Percentiles rank a stretch among this genome's conserved stretches.
Conservation (phyloP, 2,113 vertebrate genomes). For the Cololabis saira region DNA sequence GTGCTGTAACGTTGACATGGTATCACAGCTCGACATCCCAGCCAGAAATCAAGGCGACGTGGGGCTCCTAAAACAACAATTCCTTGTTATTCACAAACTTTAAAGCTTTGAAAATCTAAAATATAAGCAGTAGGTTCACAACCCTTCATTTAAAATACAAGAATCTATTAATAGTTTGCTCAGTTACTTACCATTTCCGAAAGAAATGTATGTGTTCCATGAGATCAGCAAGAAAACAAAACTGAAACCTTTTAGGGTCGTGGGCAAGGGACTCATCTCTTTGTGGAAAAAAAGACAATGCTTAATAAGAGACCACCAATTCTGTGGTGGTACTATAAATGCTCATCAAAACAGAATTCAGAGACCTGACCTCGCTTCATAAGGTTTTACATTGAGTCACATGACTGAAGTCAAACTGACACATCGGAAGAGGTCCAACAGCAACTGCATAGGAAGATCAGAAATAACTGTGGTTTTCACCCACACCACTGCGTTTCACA, state of each 20-base stretch:
- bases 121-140: not conserved
- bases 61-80: not conserved
- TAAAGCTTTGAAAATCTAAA: not conserved
- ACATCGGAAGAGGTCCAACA: constrained; percentile 44
- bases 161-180: not conserved
- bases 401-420: not conserved
- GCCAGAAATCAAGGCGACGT: not conserved
- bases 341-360: not conserved
- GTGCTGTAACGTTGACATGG: constrained; percentile 13
- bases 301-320: not conserved
- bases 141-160: not conserved
- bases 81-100: not conserved
- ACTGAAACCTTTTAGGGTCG: constrained; percentile 2
- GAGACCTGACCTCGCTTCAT: not conserved
- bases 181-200: constrained; percentile 39
- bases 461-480: not conserved
- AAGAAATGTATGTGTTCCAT: constrained; percentile 9
- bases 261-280: not conserved
- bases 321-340: not conserved
- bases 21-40: constrained; percentile 55
- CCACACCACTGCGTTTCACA: constrained; percentile 25
- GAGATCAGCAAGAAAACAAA: constrained; percentile 15
- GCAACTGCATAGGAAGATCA: constrained; percentile 10
- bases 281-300: not conserved
- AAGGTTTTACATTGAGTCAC: not conserved